Evolutionary conservation across 2,113 vertebrate genomes (phyloP).

Genomic region (Elanoides forficatus): DNA sequence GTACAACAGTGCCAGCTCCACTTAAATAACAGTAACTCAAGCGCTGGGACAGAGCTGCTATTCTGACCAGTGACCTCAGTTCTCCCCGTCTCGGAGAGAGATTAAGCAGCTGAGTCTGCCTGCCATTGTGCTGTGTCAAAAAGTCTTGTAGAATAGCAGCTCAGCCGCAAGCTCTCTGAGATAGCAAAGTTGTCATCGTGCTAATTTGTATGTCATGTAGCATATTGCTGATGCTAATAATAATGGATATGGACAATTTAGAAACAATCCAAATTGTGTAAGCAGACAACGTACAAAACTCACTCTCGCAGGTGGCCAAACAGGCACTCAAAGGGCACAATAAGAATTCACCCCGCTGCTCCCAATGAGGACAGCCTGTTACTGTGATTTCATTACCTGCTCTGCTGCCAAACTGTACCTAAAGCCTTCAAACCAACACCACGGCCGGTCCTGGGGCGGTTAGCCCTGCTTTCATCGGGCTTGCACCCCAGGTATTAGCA

Average conservation of each 20-base stretch:
- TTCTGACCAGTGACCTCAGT: not conserved
- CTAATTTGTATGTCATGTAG: not conserved
- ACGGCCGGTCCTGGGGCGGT: rapidly evolving
- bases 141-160: not conserved
- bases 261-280: not conserved
- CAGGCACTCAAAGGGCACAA: not conserved
- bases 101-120: not conserved
- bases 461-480: not conserved
- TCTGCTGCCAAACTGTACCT: not conserved
- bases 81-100: not conserved
- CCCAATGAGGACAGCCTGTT: not conserved
- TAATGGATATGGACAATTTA: not conserved
- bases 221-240: not conserved
- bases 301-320: not conserved
- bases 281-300: not conserved
- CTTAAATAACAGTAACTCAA: not conserved
- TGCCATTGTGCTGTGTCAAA: not conserved
- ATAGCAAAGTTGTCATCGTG: not conserved
- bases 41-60: not conserved
- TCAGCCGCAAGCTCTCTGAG: not conserved
- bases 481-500: not conserved
- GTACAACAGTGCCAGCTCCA: not conserved
- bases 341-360: not conserved
- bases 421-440: not conserved
- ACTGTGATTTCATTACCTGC: rapidly evolving